These are phyloP conservation scores for Coilia nasus DNA, from an alignment of 2,797 vertebrate genomes.

Conservation along the genomic window DNA sequence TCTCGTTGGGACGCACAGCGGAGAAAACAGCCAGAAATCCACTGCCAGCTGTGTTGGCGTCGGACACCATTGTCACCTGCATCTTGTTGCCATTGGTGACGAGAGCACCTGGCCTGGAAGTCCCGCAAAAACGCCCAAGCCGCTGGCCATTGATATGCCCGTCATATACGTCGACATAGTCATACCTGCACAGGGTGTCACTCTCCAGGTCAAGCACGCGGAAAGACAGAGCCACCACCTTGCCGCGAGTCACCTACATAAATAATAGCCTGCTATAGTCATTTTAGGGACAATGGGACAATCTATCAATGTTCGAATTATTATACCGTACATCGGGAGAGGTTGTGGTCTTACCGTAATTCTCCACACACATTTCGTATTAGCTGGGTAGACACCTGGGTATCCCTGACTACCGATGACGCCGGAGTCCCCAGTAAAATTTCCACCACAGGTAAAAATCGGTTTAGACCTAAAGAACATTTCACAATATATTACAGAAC, in stretches of 20 bases:
- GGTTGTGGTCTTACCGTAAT: conserved; percentile 86
- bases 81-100: conserved; percentile 95
- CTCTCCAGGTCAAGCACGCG: conserved; percentile 91
- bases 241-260: conserved; percentile 89
- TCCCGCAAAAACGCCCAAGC: conserved; percentile 95
- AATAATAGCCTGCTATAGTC: not conserved
- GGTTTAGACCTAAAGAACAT: not conserved
- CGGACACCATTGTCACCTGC: conserved; percentile 95
- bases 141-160: conserved; percentile 86
- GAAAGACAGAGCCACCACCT: conserved; percentile 92
- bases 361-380: conserved; percentile 98
- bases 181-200: conserved; percentile 93
- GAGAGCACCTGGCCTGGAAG: conserved; percentile 89
- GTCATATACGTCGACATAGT: conserved; percentile 94
- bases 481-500: not conserved
- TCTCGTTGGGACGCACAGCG: conserved; percentile 88
- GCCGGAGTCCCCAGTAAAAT: conserved; percentile 90
- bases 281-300: not conserved
- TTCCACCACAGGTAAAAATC: conserved; percentile 81
- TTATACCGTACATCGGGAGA: not conserved
- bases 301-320: not conserved
- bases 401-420: conserved; percentile 97
- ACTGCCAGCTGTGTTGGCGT: conserved; percentile 94
- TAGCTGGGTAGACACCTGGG: conserved; percentile 96
- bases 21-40: conserved; percentile 94